Conservation (phyloP, 2,888 invertebrate species). For the Drosophila flavopinicola region DNA sequence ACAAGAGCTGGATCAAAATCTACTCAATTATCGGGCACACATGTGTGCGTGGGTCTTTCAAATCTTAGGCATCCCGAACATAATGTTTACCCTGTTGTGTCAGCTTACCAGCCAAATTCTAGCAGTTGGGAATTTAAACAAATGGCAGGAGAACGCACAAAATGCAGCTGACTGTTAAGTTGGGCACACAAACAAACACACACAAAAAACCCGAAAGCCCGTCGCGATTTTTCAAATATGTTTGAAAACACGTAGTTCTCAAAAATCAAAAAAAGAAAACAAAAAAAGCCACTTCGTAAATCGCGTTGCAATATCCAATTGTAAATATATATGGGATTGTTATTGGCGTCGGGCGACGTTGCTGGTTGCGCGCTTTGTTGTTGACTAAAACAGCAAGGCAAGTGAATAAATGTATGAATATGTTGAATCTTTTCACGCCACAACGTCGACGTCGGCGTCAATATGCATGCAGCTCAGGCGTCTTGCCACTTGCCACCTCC, state of each 20-base stretch:
- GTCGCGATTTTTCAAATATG: neutral
- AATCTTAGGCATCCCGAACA: neutral
- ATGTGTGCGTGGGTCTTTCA: constrained; percentile 3
- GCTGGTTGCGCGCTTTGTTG: constrained; percentile 56
- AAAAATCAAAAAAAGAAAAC: neutral
- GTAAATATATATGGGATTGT: constrained; percentile 14
- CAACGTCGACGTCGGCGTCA: constrained; percentile 28
- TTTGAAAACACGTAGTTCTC: no score
- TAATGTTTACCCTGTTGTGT: neutral
- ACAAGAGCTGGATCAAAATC: constrained; percentile 3
- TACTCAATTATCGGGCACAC: neutral
- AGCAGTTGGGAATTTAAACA: constrained; percentile 1
- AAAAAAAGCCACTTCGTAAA: constrained; percentile 3
- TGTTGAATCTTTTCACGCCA: constrained; percentile 49
- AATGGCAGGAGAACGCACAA: constrained; percentile 4
- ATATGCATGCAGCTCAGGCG: constrained; percentile 31
- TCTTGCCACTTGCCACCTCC: constrained; percentile 10
- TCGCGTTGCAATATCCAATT: neutral
- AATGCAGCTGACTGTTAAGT: constrained; percentile 20
- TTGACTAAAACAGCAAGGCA: constrained; percentile 63
- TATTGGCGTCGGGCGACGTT: constrained; percentile 41
- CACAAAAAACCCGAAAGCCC: neutral
- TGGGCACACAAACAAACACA: neutral
- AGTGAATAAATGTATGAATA: constrained; percentile 44
- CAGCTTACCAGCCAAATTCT: constrained; percentile 7